Base-by-base conservation (phyloP, 2,888 invertebrate genomes). In the Thysanoteuthis rhombus region DNA sequence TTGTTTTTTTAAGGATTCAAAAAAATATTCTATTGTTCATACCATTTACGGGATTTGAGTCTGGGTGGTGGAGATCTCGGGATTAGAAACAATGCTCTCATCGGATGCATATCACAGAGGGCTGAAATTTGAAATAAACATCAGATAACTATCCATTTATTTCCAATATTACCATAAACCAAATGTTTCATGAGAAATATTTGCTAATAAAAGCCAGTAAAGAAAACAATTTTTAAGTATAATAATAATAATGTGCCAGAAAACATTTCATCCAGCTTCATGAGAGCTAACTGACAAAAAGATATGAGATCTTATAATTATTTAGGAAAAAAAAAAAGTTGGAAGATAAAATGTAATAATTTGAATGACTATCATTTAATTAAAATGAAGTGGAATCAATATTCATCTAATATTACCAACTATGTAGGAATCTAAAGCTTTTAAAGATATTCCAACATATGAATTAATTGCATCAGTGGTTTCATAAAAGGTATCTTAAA, bases 71-170 rank as follows among this genome's bases (percentile, higher is more conserved):
- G 98, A 97, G 99, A 99, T 96, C 99, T 98, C 95, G 99, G 99
- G 97, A 99, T 99, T 96, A 99, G 98, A 97, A 99, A 99, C 95
- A 99, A 98, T 95, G 99, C 99, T 96, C 99, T 98, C 99, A 99
- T 99, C 42, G 99, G 99, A 98, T 99, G 99, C 97, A 99, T 98
- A 98, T 99, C 99, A 97, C 99, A 99, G 94, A 99, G 98, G 89
- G 99, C 97, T 97, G 97, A 95, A 96, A 97, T 90, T 22, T 5
- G 93, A n/a, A 52, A 10, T 75, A 93, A 32, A 89, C 22, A 39
- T n/a, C 91, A 25, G 39, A 25, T 36, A 90, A 52, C n/a, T n/a
- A n/a, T 47, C 89, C 28, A 10, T 52, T 89, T 6, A 40, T 58
- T 93, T 89, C 32, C 32, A 42, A 45, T 93, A 92, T 36, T 89